Evolutionary conservation across 1,140 invertebrate genomes (phyloP).

Genomic region (Apis mellifera): DNA sequence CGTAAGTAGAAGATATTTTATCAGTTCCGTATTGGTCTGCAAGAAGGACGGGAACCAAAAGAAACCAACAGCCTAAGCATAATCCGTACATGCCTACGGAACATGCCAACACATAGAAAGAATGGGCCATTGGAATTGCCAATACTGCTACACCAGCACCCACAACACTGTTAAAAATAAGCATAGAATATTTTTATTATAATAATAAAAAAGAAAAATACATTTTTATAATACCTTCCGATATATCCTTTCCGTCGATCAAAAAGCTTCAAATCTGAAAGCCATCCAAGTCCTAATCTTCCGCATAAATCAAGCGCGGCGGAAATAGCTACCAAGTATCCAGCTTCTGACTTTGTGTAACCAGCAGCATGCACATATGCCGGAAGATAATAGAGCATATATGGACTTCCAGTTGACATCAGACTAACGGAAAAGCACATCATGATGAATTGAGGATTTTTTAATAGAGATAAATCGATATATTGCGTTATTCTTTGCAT

Average conservation of each 20-base stretch:
- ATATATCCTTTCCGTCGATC: constrained; percentile 87
- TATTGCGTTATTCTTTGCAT: constrained; percentile 81
- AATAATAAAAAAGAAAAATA: constrained; percentile 35
- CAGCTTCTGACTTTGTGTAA: constrained; percentile 86
- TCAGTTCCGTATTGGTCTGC: constrained; percentile 88
- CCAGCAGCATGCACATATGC: constrained; percentile 87
- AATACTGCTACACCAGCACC: constrained; percentile 86
- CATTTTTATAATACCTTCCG: constrained; percentile 81
- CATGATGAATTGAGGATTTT: constrained; percentile 86
- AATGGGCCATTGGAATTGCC: constrained; percentile 84
- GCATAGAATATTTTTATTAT: neutral
- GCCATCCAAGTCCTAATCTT: constrained; percentile 86
- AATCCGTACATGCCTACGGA: constrained; percentile 85
- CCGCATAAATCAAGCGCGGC: constrained; percentile 87
- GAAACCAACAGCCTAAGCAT: constrained; percentile 88
- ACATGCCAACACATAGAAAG: constrained; percentile 84
- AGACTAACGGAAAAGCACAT: constrained; percentile 87
- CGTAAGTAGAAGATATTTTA: constrained; percentile 88
- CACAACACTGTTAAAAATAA: constrained; percentile 82
- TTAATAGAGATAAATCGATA: constrained; percentile 85
- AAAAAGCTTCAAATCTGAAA: constrained; percentile 87
- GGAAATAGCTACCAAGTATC: constrained; percentile 87
- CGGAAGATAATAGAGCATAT: constrained; percentile 88
- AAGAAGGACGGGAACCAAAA: constrained; percentile 87
- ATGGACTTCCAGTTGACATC: constrained; percentile 89